These are phyloP conservation scores for Papilio helenus DNA, from an alignment of 1,140 invertebrate genomes.

Conservation along the genomic window DNA sequence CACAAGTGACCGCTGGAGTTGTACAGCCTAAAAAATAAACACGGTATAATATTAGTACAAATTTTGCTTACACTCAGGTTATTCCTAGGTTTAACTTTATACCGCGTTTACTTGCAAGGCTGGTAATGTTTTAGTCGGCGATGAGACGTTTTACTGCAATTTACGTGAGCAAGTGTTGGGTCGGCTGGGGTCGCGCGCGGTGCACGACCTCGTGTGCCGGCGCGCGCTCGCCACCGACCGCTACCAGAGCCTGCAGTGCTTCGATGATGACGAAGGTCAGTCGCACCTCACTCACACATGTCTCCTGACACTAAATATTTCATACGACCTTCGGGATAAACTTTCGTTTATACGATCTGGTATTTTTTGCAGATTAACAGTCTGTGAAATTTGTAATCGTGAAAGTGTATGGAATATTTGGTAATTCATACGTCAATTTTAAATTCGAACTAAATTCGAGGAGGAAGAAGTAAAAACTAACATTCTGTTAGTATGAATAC, in stretches of 20 bases:
- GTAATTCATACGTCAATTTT: not conserved
- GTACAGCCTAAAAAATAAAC: no score
- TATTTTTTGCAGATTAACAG: no score
- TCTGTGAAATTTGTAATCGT: not conserved
- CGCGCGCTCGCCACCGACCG: slow-evolving; percentile 37
- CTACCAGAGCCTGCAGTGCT: slow-evolving; percentile 47
- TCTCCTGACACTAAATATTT: not conserved
- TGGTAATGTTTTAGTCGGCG: slow-evolving; percentile 27
- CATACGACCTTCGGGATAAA: not conserved
- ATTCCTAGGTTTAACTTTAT: no score
- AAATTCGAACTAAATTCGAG: not conserved
- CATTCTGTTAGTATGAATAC: no score
- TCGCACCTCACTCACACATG: not conserved
- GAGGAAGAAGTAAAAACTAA: not conserved
- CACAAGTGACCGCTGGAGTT: no score
- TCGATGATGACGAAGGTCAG: slow-evolving; percentile 25
- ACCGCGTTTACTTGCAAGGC: no score
- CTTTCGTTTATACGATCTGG: no score
- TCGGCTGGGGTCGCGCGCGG: slow-evolving; percentile 23
- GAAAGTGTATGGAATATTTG: not conserved
- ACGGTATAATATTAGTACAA: no score
- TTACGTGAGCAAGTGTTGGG: slow-evolving; percentile 27
- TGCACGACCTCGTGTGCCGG: slow-evolving; percentile 24
- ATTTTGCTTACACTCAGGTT: no score
- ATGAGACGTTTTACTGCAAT: slow-evolving; percentile 32